Conservation (phyloP, 1,140 invertebrate genomes). For the Papilio helenus region DNA sequence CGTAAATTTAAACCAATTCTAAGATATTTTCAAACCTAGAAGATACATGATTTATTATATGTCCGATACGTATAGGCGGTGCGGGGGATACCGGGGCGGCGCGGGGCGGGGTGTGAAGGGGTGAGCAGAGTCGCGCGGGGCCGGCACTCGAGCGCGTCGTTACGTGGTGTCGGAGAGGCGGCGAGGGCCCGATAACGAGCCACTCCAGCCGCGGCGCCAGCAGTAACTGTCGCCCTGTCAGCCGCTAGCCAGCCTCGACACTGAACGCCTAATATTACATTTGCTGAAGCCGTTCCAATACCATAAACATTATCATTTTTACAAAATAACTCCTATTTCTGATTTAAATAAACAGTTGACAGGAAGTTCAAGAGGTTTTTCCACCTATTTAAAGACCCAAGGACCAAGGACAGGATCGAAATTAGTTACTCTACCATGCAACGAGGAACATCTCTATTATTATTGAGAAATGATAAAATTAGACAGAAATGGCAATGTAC, state of each 20-base stretch:
- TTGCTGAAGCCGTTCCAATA: not conserved
- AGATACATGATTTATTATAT: not conserved
- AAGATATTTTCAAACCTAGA: not conserved
- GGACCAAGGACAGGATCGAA: not conserved
- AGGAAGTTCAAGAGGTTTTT: no score
- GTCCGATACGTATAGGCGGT: not conserved
- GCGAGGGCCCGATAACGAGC: slow-evolving; percentile 55
- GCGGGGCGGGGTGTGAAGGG: not conserved
- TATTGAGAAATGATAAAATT: no score
- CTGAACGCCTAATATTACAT: not conserved
- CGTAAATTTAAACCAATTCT: not conserved
- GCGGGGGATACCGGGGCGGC: not conserved
- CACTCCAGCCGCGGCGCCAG: slow-evolving; percentile 49
- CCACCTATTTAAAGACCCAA: no score
- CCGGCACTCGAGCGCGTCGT: slow-evolving; percentile 48
- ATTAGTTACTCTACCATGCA: not conserved
- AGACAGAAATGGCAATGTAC: no score
- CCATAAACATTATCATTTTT: not conserved
- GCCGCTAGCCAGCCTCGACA: slow-evolving; percentile 15
- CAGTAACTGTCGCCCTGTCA: slow-evolving; percentile 44
- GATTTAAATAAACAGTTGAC: no score
- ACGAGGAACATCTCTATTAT: no score
- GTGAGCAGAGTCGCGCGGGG: not conserved
- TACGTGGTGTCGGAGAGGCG: slow-evolving; percentile 45
- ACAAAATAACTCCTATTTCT: no score